Percentiles rank a stretch among this genome's conserved stretches.
phyloP scores from a whole-genome alignment of 2,113 vertebrate genomes.

The Abramis brama region DNA sequence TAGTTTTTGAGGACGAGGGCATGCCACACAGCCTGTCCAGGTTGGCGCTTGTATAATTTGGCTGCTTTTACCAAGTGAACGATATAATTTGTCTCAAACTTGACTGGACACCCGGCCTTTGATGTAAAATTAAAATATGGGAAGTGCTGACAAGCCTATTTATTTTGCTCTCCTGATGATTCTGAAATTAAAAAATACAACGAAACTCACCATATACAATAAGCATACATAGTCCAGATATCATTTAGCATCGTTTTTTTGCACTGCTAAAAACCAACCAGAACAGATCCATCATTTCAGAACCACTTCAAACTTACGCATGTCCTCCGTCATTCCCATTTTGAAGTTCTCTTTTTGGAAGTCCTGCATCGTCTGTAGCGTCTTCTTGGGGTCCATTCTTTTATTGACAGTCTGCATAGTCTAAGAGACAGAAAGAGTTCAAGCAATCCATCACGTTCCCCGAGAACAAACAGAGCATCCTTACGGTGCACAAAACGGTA shows the following conservation, averaged over 20 bases:
- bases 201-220: background rate
- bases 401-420: slow-evolving; percentile 98
- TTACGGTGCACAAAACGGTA: slow-evolving; percentile 19
- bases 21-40: background rate
- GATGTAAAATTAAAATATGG: background rate
- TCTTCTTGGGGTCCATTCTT: slow-evolving; percentile 98
- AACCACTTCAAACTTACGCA: slow-evolving; percentile 78
- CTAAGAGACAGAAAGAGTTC: slow-evolving; percentile 67
- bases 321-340: slow-evolving; percentile 98
- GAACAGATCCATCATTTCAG: background rate
- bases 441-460: slow-evolving; percentile 35
- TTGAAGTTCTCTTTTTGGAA: slow-evolving; percentile 99
- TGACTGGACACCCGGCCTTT: background rate
- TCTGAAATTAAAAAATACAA: background rate
- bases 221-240: background rate
- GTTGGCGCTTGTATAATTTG: background rate
- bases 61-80: background rate
- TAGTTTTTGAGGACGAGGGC: background rate
- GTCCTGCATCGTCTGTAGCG: slow-evolving; percentile 95
- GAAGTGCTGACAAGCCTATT: background rate
- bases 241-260: background rate
- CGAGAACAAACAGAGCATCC: slow-evolving; percentile 22
- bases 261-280: background rate
- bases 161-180: background rate
- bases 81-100: background rate